Evolutionary conservation across 2,797 vertebrate genomes (phyloP).

Genomic region (Pampus argenteus): DNA sequence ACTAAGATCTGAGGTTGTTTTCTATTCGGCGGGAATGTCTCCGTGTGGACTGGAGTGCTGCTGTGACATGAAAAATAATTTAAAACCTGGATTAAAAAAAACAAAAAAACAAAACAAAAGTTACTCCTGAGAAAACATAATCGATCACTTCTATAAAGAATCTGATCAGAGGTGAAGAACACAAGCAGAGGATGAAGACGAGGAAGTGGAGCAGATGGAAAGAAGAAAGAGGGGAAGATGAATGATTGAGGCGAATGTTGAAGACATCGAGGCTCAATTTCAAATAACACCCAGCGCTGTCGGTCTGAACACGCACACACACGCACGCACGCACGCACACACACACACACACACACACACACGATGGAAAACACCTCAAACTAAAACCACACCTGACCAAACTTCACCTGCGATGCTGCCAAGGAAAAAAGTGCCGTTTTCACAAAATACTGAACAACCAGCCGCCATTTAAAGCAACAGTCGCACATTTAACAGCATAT

Average conservation of each 20-base stretch:
- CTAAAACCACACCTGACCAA: constrained; percentile 26
- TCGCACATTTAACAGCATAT: not conserved
- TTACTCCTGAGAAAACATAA: constrained; percentile 67
- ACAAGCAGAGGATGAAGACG: not conserved
- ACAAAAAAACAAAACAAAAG: constrained; percentile 32
- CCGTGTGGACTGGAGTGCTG: constrained; percentile 20
- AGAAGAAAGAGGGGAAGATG: constrained; percentile 10
- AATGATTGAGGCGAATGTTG: constrained; percentile 51
- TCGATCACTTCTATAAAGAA: constrained; percentile 15
- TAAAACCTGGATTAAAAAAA: constrained; percentile 37
- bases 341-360: constrained; percentile 16
- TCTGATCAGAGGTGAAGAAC: constrained; percentile 18
- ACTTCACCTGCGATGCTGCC: constrained; percentile 12
- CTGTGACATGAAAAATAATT: constrained; percentile 49
- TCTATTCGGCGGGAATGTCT: constrained; percentile 32
- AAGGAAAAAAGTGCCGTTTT: not conserved
- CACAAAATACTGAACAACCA: not conserved
- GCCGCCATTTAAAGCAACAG: constrained; percentile 10
- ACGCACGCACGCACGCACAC: constrained; percentile 11
- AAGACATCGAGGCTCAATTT: constrained; percentile 60
- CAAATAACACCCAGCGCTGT: constrained; percentile 25
- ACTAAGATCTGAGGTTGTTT: not conserved
- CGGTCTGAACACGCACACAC: constrained; percentile 18
- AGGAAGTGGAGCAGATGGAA: not conserved
- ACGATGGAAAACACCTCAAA: constrained; percentile 11